phyloP scores from a whole-genome alignment of 2,888 invertebrate genomes.

The Neoaliturus tenellus region DNA sequence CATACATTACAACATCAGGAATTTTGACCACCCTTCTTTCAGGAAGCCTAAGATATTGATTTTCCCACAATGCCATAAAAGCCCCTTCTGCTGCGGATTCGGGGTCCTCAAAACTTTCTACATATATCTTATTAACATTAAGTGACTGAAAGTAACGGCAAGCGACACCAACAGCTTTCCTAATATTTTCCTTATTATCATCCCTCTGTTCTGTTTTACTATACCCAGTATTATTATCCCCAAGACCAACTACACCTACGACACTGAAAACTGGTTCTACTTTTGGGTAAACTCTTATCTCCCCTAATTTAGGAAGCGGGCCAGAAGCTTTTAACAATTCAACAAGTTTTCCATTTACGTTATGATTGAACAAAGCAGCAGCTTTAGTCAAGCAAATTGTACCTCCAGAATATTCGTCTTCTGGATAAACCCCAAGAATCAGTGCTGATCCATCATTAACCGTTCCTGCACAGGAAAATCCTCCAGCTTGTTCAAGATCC shows the following conservation, averaged over 20 bases:
- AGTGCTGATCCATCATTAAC: conserved; percentile 60
- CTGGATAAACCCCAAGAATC: conserved; percentile 60
- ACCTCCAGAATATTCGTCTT: conserved; percentile 54
- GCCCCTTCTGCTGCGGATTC: conserved; percentile 90
- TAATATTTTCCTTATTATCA: conserved; percentile 84
- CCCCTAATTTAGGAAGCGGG: conserved; percentile 75
- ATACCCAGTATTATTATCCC: conserved; percentile 80
- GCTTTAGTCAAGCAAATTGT: conserved; percentile 61
- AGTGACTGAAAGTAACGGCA: conserved; percentile 76
- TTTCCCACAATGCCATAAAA: conserved; percentile 80
- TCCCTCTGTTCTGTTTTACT: conserved; percentile 83
- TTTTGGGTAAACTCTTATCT: conserved; percentile 79
- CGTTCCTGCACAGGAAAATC: conserved; percentile 21
- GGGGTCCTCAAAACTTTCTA: conserved; percentile 86
- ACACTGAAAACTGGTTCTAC: conserved; percentile 79
- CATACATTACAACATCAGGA: conserved; percentile 76
- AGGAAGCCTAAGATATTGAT: conserved; percentile 79
- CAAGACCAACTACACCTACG: conserved; percentile 86
- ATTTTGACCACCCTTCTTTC: conserved; percentile 63
- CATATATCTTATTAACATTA: conserved; percentile 76
- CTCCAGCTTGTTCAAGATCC: neutral
- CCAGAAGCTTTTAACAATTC: conserved; percentile 66
- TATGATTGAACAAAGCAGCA: conserved; percentile 61
- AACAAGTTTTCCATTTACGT: conserved; percentile 60
- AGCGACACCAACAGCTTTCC: conserved; percentile 81